Evolutionary conservation across 1,140 invertebrate species (phyloP).

Genomic region (Pseudomyrmex sp.): DNA sequence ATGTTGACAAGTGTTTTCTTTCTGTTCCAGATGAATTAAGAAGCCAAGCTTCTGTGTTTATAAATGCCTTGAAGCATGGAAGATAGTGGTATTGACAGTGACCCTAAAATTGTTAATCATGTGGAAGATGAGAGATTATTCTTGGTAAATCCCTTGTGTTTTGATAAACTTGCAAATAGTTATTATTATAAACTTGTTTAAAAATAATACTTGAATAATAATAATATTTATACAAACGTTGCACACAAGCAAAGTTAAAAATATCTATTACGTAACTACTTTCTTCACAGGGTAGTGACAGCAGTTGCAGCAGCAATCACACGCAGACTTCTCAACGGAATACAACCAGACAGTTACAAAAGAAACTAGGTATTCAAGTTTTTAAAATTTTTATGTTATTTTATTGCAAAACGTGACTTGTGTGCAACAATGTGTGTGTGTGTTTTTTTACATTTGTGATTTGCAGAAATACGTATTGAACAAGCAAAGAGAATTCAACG

Average conservation of each 20-base stretch:
- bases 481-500: conserved; percentile 86
- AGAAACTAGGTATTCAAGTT: conserved; percentile 82
- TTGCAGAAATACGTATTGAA: conserved; percentile 86
- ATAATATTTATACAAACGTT: no score
- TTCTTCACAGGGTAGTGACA: conserved; percentile 82
- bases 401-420: conserved; percentile 22
- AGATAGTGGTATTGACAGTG: conserved; percentile 89
- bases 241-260: no score
- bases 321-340: conserved; percentile 77
- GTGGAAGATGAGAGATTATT: conserved; percentile 84
- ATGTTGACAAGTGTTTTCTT: not conserved
- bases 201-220: not conserved
- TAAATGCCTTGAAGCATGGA: conserved; percentile 83
- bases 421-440: conserved; percentile 48
- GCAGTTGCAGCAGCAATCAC: conserved; percentile 83
- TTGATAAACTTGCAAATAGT: not conserved
- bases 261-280: no score
- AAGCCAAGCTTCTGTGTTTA: conserved; percentile 17
- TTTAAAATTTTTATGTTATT: conserved; percentile 14
- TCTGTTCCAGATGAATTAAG: conserved; percentile 62
- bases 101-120: conserved; percentile 84
- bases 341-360: conserved; percentile 84
- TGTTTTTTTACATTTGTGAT: conserved; percentile 57
- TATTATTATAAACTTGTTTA: not conserved
- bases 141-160: conserved; percentile 76